A percentile compares a stretch with the other conserved stretches of the same genome.
Conservation (phyloP, 1,140 invertebrate genomes). For the Pantala flavescens region DNA sequence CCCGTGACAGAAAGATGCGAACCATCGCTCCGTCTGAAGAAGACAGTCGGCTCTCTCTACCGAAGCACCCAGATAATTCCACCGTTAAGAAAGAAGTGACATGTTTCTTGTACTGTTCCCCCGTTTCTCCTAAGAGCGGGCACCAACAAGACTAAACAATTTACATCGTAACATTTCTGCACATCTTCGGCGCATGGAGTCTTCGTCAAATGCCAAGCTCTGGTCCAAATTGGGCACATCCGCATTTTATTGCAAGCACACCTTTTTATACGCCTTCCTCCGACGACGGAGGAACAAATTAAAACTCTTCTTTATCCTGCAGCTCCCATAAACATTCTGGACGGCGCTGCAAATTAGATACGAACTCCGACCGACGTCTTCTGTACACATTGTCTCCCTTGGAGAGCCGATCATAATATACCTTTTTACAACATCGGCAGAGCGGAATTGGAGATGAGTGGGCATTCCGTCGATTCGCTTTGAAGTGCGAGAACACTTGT, state of each 20-base stretch:
- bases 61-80: neutral
- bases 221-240: neutral
- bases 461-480: neutral
- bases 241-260: no score
- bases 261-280: neutral
- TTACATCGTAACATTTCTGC: neutral
- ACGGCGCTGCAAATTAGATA: neutral
- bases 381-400: neutral
- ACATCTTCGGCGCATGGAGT: neutral
- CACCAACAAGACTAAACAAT: neutral
- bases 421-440: constrained; percentile 5
- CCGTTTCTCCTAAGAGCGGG: neutral
- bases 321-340: neutral
- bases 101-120: no score
- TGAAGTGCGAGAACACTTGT: no score
- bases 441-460: neutral
- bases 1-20: neutral
- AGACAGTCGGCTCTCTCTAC: neutral
- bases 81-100: neutral
- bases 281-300: neutral
- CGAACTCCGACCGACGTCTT: neutral
- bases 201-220: neutral
- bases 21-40: neutral
- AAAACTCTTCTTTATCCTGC: neutral
- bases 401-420: neutral